Base-by-base conservation (phyloP, 2,888 invertebrate genomes). In the Elgonia sp. region DNA sequence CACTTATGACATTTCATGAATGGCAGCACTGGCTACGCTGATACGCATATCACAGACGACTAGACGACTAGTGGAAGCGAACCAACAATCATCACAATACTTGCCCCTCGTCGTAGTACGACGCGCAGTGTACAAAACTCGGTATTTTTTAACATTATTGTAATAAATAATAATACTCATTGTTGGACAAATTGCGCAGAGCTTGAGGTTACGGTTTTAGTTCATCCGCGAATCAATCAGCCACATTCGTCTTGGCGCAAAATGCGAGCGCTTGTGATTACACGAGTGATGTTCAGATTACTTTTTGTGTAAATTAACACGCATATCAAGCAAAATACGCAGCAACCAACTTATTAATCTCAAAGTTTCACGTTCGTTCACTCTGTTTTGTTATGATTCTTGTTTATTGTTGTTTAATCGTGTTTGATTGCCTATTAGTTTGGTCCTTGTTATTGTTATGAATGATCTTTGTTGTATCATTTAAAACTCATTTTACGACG, bases 261-360 rank as follows among this genome's bases (percentile, higher is more conserved):
- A 62, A 37, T 62, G 21, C 69, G 29, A 50, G 3, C 18, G 6
- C 20, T 67, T 20, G 29, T 50, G 21, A 69, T 50, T 50, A 50
- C 29, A 6, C 69, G 16, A 69, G 14, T 69, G 29, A 69, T 21
- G 29, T 50, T 69, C 5, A 53, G 29, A 21, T 50, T 46, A 69
- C 21, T 50, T 69, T 69, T 69, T 37, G 29, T 69, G 50, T 69
- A 46, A 69, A 69, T 69, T 53, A 69, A 46, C 29, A 69, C 21
- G 29, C 67, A 67, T 67, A 42, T 67, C 67, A 67, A 18, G n/a
- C 46, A 42, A 67, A 42, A 67, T 40, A 67, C 46, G 67, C 67
- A 42, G 29, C 46, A 18, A 67, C 20, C 10, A 62, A 4, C 5
- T 29, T 55, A 20, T 55, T n/a, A 55, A n/a, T n/a, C n/a, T 55